Evolutionary conservation across 2,888 invertebrate genomes (phyloP).

Genomic region (Chaetogeoica ovagalla): DNA sequence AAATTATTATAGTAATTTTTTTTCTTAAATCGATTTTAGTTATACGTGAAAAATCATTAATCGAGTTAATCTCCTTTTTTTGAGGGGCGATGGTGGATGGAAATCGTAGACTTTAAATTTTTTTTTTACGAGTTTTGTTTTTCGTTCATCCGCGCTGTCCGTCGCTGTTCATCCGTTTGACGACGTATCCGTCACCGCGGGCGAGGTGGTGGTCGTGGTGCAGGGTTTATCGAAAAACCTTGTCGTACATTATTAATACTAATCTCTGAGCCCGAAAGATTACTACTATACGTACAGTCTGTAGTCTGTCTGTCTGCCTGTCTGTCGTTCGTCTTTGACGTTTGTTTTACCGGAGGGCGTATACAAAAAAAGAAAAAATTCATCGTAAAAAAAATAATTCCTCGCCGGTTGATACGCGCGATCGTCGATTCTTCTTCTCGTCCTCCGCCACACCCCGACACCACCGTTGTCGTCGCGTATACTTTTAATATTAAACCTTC

Average conservation of each 20-base stretch:
- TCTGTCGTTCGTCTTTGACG: conserved; percentile 45
- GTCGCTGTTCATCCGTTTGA: background rate
- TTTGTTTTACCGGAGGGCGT: conserved; percentile 21
- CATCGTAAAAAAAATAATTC: background rate
- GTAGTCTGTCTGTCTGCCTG: conserved; percentile 23
- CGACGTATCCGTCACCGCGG: background rate
- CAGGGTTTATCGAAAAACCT: conserved; percentile 42
- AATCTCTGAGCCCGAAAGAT: conserved; percentile 41
- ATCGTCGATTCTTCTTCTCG: conserved; percentile 18
- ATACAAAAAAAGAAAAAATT: background rate
- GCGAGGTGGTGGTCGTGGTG: background rate
- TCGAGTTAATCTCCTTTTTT: too few species aligned
- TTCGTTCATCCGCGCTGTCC: too few species aligned
- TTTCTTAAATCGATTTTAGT: too few species aligned
- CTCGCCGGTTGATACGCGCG: background rate
- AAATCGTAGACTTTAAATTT: too few species aligned
- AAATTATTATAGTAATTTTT: too few species aligned
- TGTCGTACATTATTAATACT: conserved; percentile 50
- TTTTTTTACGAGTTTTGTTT: too few species aligned
- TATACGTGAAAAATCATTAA: too few species aligned
- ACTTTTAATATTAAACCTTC: too few species aligned
- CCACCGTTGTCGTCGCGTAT: background rate
- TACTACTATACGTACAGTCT: conserved; percentile 1
- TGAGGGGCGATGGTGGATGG: too few species aligned
- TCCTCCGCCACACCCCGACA: background rate